Conservation (phyloP, 2,797 vertebrate genomes). For the Nannoperca obscura region DNA sequence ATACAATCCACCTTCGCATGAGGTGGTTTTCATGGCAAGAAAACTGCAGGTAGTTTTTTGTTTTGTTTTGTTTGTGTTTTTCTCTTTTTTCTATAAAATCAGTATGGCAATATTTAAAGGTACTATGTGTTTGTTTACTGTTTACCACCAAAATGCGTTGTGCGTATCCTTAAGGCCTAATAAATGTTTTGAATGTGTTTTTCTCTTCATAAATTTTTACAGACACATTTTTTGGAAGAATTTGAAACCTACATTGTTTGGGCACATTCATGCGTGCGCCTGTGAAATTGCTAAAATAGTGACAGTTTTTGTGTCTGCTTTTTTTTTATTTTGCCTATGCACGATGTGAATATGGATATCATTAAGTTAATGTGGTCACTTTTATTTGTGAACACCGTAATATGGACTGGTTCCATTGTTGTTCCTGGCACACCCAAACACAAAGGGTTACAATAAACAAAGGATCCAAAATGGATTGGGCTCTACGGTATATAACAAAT, state of each 20-base stretch:
- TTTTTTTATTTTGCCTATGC: neutral
- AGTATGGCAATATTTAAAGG: neutral
- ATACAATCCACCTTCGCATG: slow-evolving; percentile 88
- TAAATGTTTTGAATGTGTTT: neutral
- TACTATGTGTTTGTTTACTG: neutral
- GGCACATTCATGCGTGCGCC: neutral
- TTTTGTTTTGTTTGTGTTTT: neutral
- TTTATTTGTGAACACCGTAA: neutral
- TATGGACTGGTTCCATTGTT: neutral
- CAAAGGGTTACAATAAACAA: neutral
- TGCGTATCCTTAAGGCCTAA: neutral
- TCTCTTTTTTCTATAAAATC: neutral
- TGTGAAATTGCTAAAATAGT: neutral
- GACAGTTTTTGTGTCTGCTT: neutral
- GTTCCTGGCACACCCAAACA: neutral
- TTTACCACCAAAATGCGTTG: neutral
- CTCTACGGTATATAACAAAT: neutral
- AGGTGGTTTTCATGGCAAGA: slow-evolving; percentile 92
- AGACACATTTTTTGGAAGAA: neutral
- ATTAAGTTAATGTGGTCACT: neutral
- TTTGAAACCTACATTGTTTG: neutral
- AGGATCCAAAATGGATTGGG: neutral
- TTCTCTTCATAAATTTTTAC: neutral
- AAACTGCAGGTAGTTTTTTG: slow-evolving; percentile 89
- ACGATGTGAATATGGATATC: neutral